Conservation (phyloP, 1,140 invertebrate species). For the Sitophilus oryzae region DNA sequence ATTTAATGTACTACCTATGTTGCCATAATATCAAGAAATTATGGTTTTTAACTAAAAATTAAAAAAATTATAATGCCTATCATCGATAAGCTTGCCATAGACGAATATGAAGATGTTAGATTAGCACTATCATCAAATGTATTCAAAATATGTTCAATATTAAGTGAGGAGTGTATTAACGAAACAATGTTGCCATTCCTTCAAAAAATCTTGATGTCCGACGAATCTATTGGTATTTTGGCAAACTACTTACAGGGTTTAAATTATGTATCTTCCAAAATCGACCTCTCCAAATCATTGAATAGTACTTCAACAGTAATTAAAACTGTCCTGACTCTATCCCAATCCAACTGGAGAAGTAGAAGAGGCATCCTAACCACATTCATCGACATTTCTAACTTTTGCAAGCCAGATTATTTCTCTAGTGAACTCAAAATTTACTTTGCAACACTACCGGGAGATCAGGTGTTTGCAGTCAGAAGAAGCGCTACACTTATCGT, state of each 20-base stretch:
- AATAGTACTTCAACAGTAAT: constrained; percentile 29
- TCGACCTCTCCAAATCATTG: constrained; percentile 26
- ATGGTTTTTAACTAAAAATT: too few species aligned
- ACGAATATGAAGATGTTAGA: constrained; percentile 31
- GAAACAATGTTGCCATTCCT: constrained; percentile 33
- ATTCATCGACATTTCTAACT: constrained; percentile 35
- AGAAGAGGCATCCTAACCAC: constrained; percentile 34
- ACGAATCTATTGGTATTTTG: constrained; percentile 31
- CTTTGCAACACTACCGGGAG: constrained; percentile 34
- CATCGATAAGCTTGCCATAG: constrained; percentile 30
- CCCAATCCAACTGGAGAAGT: constrained; percentile 35
- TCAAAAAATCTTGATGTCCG: constrained; percentile 28
- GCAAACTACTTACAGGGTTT: constrained; percentile 36
- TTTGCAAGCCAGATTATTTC: constrained; percentile 34
- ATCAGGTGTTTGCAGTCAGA: constrained; percentile 35
- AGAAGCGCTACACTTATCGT: constrained; percentile 34
- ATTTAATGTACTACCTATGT: too few species aligned
- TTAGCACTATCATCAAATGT: constrained; percentile 32
- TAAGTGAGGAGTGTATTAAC: constrained; percentile 29
- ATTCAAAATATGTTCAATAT: constrained; percentile 25
- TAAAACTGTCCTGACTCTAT: constrained; percentile 28
- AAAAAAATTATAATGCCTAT: constrained; percentile 27
- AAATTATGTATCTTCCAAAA: constrained; percentile 23
- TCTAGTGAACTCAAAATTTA: constrained; percentile 33
- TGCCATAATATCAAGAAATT: too few species aligned